Base-by-base conservation (phyloP, 2,888 invertebrate species). In the Trypoxylon attenuatum region DNA sequence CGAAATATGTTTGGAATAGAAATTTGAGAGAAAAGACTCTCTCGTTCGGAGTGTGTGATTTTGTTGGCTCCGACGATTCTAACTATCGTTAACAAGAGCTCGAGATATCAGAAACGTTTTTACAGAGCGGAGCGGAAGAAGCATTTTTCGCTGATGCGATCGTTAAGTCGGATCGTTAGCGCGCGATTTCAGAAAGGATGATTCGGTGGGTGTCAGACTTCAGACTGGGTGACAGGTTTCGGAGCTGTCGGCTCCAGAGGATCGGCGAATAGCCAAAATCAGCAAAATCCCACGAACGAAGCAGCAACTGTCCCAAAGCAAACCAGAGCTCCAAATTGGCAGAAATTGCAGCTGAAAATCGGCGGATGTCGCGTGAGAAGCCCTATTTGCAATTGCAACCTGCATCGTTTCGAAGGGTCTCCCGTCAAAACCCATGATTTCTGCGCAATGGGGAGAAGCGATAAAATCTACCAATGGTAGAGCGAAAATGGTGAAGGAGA, bases 161-260 rank as follows among this genome's bases (percentile, higher is more conserved):
- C 13, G 46, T 39, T 46, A 21, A 54, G 45, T 54, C 38, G 59
- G 51, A 64, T 71, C 60, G 66, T 54, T 5, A 56, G 29, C 15
- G 29, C 54, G 45, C 47, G 41, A 45, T 53, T 62, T 51, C 41
- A 15, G 22, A 43, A 62, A 52, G 21, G 33, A 50, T 57, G 57
- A 63, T 56, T 47, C 27, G 46, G 55, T n/a, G 25, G 56, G 43
- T 54, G 73, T 69, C 63, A 73, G 42, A 51, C 47, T 46, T 39
- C 41, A 53, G 52, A 71, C 73, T 61, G 65, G 45, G 41, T 56
- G 71, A 61, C 75, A 74, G 60, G 25, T 38, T n/a, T n/a, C n/a
- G 45, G 46, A 50, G 43, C 8, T 16, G n/a, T 22, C 25, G 18
- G 39, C 33, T n/a, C n/a, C n/a, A n/a, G n/a, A n/a, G n/a, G n/a